Base-by-base conservation (phyloP, 2,888 invertebrate species). In the Drosophila rubida region DNA sequence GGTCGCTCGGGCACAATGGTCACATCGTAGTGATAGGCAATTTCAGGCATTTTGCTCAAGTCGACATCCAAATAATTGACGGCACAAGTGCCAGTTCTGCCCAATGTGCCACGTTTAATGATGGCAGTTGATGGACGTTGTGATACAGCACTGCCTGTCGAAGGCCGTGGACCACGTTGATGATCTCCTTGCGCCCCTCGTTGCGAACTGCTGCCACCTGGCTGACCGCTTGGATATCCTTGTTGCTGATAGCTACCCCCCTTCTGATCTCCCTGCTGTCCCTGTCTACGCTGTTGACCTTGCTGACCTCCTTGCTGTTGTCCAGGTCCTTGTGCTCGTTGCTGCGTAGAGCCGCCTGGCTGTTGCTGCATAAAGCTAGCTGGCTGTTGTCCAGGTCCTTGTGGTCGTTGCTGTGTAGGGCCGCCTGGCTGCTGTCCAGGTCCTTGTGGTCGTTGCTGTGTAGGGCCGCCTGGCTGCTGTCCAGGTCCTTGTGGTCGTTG, bases 21-120 rank as follows among this genome's bases (percentile, higher is more conserved):
- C 0, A 97, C 95, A 82, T 99, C 98, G 90, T 99, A 99, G 86
- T 99, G 98, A 86, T 93, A 91, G 89, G 93, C 93, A 0, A 75
- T 78, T 5, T 88, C 70, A 4, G 93, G 91, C 42, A 93, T 92
- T 64, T 93, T 91, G 1, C 78, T 60, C 53, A 95, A 92, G 7
- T 89, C 84, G 71, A 96, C 92, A 16, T 92, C 90, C 50, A 96
- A 90, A 90, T 96, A 95, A 84, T 96, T 96, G 0, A 94, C 94
- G 30, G 93, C 89, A 0, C 95, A 92, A 27, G 51, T 86, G 0
- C 94, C 91, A 3, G 50, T 73, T 4, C 91, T 90, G 0, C 94
- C 93, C n/a, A 73, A 35, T 0, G 78, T 90, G 2, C 92, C 91
- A 8, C 89, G 87, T n/a, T 65, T 65, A 8, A 91, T 78, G 7